Evolutionary conservation across 2,797 vertebrate species (phyloP), one percentile per base, ranked within the genome.

Genomic region (Odontamblyopus lacepedii): DNA sequence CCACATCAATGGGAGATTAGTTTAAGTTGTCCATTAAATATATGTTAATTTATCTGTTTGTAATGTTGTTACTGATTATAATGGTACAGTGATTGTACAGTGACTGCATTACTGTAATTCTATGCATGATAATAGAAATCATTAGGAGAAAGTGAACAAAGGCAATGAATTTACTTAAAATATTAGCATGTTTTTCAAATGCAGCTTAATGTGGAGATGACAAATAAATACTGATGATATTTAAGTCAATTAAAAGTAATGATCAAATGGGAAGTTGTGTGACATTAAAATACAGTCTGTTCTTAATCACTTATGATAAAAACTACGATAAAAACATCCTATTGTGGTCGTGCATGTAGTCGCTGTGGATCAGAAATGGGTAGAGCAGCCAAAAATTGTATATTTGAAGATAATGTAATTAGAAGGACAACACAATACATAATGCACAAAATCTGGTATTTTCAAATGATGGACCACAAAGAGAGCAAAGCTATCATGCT

Each of bases 21-120:
- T 83, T 81, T 79, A 72, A 77, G 67, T 64, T 71, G 68, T 26
- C 35, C 75, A 83, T 82, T 78, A 78, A 86, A 75, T 30, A 77
- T 67, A 75, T 71, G 63, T 76, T 83, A 66, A 74, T 79, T 70
- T 65, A 44, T 66, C 66, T 75, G 75, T 73, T 19, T 59, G 64
- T 64, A 30, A n/a, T n/a, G 38, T 64, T 68, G 67, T 29, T 56
- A 18, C 60, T 48, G 64, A 66, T 73, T 27, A 63, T 62, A 51
- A 23, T 62, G 65, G 15, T 3, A 61, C 63, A 32, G 23, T 23
- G 23, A 23, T 5, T 4, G 30, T 32, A 32, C 30, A 61, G 76
- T 68, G 53, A 76, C 8, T 30, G 19, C 30, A 38, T 55, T 69
- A 18, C 4, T 57, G 6, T 59, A 38, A 38, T 38, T 15, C 6